Base-by-base conservation (phyloP, 2,797 vertebrate species). In the Bryconaethiops microstoma region DNA sequence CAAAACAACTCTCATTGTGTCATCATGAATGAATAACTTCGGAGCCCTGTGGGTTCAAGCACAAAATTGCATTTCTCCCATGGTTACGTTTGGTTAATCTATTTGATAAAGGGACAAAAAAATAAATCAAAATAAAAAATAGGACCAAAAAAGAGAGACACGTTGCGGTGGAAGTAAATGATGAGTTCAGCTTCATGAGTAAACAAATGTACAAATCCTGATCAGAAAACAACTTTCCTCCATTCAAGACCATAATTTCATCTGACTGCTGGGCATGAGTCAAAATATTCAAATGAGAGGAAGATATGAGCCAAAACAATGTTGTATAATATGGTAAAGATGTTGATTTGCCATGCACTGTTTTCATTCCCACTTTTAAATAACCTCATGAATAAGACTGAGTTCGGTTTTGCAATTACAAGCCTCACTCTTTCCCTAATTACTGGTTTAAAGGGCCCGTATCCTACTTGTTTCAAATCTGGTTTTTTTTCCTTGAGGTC, bases 11-110 rank as follows among this genome's bases (percentile, higher is more conserved):
- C 55, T 74, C 55, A 60, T 23, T 60, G 72, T 74, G 72, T 60
- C 72, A 74, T 74, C 55, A 45, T 60, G 74, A 63, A 83, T 80
- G 82, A 83, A 71, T 40, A 83, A 83, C 72, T 72, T 62, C 68
- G 48, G 74, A 73, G 52, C 42, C 68, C 78, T 73, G 39, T 62
- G 77, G 77, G 74, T 69, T 70, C 59, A 39, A 76, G 68, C 40
- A 83, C 79, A 78, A 80, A 76, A 77, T 69, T 73, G 68, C 68
- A 40, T 74, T 67, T 42, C n/a, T 74, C 72, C 42, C 72, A 60
- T 74, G 35, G 54, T 52, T 60, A 45, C 55, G 21, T 74, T 74
- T 54, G 60, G 69, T 29, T 67, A 71, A 78, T 74, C 62, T 40
- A 42, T 74, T 60, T 60, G 55, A 74, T 74, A 60, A 45, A 59